These are phyloP conservation scores for Sialia sialis DNA, from an alignment of 2,113 vertebrate species.

Conservation along the genomic window DNA sequence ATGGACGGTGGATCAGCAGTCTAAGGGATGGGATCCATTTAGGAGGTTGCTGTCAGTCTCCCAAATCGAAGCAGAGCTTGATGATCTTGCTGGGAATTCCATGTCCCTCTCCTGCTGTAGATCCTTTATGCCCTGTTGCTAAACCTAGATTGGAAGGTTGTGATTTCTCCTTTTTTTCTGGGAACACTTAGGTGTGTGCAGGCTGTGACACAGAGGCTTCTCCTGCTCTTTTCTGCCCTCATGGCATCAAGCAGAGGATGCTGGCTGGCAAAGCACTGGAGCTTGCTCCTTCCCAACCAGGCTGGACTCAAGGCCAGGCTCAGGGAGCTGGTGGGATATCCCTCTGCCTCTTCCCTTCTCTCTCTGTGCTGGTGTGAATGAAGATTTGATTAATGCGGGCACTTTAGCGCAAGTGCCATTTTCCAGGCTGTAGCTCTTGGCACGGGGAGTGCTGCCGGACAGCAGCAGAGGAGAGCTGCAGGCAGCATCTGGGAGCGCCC, in stretches of 20 bases:
- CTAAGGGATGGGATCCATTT: not conserved
- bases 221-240: accelerated
- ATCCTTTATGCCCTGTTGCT: not conserved
- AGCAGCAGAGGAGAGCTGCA: not conserved
- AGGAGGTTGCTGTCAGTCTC: not conserved
- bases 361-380: conserved; percentile 11
- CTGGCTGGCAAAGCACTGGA: not conserved
- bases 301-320: not conserved
- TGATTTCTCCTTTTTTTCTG: not conserved
- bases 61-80: not conserved
- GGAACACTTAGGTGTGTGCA: not conserved
- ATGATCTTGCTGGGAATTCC: not conserved
- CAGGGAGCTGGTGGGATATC: not conserved
- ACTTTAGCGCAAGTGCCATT: conserved; percentile 41
- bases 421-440: conserved; percentile 33
- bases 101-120: not conserved
- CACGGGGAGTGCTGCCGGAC: not conserved
- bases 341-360: not conserved
- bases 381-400: conserved; percentile 48
- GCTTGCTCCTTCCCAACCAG: accelerated
- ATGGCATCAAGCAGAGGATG: accelerated
- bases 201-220: not conserved
- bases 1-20: not conserved
- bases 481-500: not conserved
- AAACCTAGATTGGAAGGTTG: not conserved